Percentiles rank a stretch among this genome's conserved stretches.
Conservation (phyloP, 1,140 invertebrate species). For the Drosophila baimaii region DNA sequence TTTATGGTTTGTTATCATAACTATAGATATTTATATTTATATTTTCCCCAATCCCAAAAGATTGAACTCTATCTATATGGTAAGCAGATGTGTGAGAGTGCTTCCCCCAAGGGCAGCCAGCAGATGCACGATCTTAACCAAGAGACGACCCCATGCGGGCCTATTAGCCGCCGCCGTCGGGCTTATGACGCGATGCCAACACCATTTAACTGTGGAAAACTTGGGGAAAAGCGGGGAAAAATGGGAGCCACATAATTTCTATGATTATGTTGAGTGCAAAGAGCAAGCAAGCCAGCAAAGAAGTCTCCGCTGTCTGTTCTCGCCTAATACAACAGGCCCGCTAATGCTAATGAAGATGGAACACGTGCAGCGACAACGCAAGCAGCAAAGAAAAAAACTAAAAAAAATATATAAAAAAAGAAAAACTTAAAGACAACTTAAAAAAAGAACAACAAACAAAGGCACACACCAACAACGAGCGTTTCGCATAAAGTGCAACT, state of each 20-base stretch:
- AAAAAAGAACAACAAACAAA: slow-evolving; percentile 30
- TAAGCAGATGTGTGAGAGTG: slow-evolving; percentile 34
- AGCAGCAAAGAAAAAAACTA: slow-evolving; percentile 25
- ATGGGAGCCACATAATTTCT: slow-evolving; percentile 65
- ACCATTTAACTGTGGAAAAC: slow-evolving; percentile 59
- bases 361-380: slow-evolving; percentile 54
- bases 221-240: slow-evolving; percentile 4
- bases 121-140: slow-evolving; percentile 29
- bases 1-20: slow-evolving; percentile 42
- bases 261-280: slow-evolving; percentile 72
- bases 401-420: slow-evolving; percentile 15
- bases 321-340: slow-evolving; percentile 78
- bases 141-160: slow-evolving; percentile 64
- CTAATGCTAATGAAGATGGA: slow-evolving; percentile 79
- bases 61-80: slow-evolving; percentile 33
- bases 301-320: slow-evolving; percentile 57
- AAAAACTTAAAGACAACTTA: slow-evolving; percentile 24
- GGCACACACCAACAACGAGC: slow-evolving; percentile 37
- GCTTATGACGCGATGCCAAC: slow-evolving; percentile 68
- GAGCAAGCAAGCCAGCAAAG: slow-evolving; percentile 44
- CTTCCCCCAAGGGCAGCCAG: slow-evolving; percentile 1
- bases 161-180: slow-evolving; percentile 64
- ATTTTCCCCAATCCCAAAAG: slow-evolving; percentile 23
- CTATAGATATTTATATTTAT: slow-evolving; percentile 44
- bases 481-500: slow-evolving; percentile 82